These are phyloP conservation scores for Zaprionus kolodkinae DNA, from an alignment of 1,140 invertebrate genomes.

Conservation along the genomic window DNA sequence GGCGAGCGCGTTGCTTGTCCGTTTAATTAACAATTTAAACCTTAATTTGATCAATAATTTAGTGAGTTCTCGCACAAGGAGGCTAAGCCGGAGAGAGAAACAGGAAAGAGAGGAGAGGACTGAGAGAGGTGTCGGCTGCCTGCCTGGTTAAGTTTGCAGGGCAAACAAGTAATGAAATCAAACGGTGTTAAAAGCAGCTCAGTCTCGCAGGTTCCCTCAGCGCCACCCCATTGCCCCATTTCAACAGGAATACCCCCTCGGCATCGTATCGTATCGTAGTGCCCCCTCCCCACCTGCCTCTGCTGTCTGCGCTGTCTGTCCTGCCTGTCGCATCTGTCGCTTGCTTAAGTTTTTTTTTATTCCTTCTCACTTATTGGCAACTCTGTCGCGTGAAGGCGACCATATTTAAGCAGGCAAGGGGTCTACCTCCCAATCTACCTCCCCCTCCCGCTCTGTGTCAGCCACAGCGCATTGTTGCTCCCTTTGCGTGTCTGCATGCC, in stretches of 20 bases:
- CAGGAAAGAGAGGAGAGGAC: too few relatives aligned
- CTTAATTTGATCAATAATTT: conserved; percentile 70
- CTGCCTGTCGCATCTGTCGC: conserved; percentile 3
- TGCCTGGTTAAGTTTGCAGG: conserved; percentile 15
- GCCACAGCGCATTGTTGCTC: conserved; percentile 18
- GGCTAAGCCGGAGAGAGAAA: background rate
- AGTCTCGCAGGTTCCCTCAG: background rate
- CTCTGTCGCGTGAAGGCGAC: conserved; percentile 12
- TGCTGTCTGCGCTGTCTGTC: background rate
- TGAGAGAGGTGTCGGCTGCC: too few relatives aligned
- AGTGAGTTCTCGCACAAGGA: conserved; percentile 39
- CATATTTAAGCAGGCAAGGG: conserved; percentile 34
- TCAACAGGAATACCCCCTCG: conserved; percentile 16
- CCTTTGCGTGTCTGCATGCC: conserved; percentile 17
- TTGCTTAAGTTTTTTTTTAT: conserved; percentile 6
- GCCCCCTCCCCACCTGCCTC: background rate
- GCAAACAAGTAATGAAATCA: conserved; percentile 27
- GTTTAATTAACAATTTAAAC: conserved; percentile 79
- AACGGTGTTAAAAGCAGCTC: conserved; percentile 14
- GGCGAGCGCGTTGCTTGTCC: conserved; percentile 33
- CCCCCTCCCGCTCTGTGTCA: background rate
- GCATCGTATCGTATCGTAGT: conserved; percentile 2
- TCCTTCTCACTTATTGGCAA: conserved; percentile 27
- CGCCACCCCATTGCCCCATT: background rate
- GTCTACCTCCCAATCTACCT: background rate